Evolutionary conservation across 2,888 invertebrate species (phyloP), one percentile per base, ranked within the genome.

Genomic region (Drosophila sordidula): DNA sequence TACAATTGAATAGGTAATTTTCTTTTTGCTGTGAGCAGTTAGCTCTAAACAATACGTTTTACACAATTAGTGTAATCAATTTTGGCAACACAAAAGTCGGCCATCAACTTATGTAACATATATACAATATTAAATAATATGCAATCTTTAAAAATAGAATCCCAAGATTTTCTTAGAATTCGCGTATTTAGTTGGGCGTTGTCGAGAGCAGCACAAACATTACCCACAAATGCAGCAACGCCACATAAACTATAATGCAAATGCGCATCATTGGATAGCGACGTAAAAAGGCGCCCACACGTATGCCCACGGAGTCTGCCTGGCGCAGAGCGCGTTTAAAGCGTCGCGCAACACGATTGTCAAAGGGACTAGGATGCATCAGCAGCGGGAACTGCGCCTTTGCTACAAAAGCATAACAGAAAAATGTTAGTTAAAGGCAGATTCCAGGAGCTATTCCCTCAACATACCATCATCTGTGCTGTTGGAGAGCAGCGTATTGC

Each of bases 171-270:
- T n/a, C n/a, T n/a, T n/a, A n/a, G n/a, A n/a, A n/a, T n/a, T 38
- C 2, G 1, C 8, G 6, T 36, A 12, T 55, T 87, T 62, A 90
- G 52, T 90, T 89, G 39, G 91, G 91, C 5, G 92, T 90, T 4
- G 95, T 96, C 4, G 96, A 95, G 61, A 96, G 93, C 56, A 97
- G 92, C 16, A 97, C 96, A 52, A 96, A 94, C 91, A 96, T 93
- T 52, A 97, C 96, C 97, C 97, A 97, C 18, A 97, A 92, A 91
- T 97, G 97, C 12, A 97, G 93, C 52, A 96, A 92, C n/a, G 95
- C 97, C 94, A 98, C 96, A 91, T 98, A 98, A 82, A 95, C 92
- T 68, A 98, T 93, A n/a, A 97, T 94, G 90, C 96, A 95, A 64
- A 97, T 94, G 83, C 98, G 94, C 63, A 97, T 95, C 46, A 96